A percentile compares a stretch with the other conserved stretches of the same genome.
Conservation (phyloP, 2,113 vertebrate species). For the Synchiropus splendidus region DNA sequence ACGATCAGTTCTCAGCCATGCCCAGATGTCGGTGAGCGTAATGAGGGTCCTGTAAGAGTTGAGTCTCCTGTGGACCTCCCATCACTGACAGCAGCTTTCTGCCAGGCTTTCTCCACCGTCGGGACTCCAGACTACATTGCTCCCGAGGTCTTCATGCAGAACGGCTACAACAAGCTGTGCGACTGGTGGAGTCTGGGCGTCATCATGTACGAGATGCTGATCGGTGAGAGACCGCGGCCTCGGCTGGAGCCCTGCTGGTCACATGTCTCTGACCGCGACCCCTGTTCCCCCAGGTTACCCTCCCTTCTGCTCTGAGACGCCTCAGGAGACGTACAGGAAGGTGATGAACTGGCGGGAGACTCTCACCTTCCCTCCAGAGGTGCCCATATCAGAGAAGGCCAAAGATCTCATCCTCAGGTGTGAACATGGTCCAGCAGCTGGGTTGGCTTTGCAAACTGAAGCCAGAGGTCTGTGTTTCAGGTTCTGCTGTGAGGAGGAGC, state of each 20-base stretch:
- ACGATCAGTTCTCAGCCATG: too few relatives aligned
- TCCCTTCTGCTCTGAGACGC: slow-evolving; percentile 96
- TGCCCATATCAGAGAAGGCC: slow-evolving; percentile 95
- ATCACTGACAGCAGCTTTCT: too few relatives aligned
- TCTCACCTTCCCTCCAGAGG: slow-evolving; percentile 90
- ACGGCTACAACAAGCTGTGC: slow-evolving; percentile 95
- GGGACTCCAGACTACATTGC: slow-evolving; percentile 97
- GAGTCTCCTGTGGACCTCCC: too few relatives aligned
- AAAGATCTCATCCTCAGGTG: slow-evolving; percentile 97
- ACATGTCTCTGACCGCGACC: too few relatives aligned
- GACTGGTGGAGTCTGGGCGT: slow-evolving; percentile 97
- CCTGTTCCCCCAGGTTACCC: slow-evolving; percentile 77
- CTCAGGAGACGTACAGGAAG: slow-evolving; percentile 96
- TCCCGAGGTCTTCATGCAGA: slow-evolving; percentile 95
- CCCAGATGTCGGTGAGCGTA: too few relatives aligned
- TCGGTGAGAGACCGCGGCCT: slow-evolving; percentile 61
- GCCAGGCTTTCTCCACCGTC: slow-evolving; percentile 90
- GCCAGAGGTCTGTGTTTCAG: slow-evolving; percentile 40
- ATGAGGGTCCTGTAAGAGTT: too few relatives aligned
- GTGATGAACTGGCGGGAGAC: slow-evolving; percentile 99
- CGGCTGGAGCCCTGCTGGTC: background rate
- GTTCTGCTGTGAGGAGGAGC: slow-evolving; percentile 97
- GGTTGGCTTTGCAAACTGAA: background rate
- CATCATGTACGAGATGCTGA: slow-evolving; percentile 98
- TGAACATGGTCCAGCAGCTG: background rate